Evolutionary conservation across 2,888 invertebrate species (phyloP), one percentile per base, ranked within the genome.

Genomic region (Rhagonycha lutea): DNA sequence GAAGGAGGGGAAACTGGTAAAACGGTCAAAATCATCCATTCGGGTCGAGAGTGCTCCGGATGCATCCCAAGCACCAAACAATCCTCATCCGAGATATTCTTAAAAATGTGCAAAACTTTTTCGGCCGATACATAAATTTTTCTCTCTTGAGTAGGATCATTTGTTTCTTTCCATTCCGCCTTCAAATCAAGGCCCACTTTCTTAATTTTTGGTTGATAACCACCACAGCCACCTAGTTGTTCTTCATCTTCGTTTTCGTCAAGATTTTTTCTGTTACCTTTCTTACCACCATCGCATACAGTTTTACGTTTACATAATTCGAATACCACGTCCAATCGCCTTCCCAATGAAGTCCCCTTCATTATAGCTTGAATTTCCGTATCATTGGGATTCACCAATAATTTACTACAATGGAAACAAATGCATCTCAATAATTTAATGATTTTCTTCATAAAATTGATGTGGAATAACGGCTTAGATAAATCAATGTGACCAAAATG

Each of bases 1-100:
- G 96, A 93, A 24, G 99, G 88, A 3, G 99, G 99, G 0, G 99
- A 98, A 0, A 99, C 99, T 0, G 99, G 99, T 76, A 99, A 88
- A 11, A 98, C 98, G 3, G 99, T 98, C 7, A 98, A 92, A 80
- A 99, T 95, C 99, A 99, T 99, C 99, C 99, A 99, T 89, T 99
- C 99, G 7, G 99, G 99, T 69, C 99, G 92, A 0, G 99, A 97
- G 88, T 94, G 97, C 87, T 97, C 97, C 0, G 98, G 98, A 87
- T 99, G 98, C 98, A 99, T 98, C 63, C 94, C 95, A 81, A 98
- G 89, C 80, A 98, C 95, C 79, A 95, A 94, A 80, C 98, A 97
- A 86, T 99, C 99, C 86, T 99, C 99, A 88, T 99, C 99, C 87
- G 83, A 61, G 88, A 98, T 97, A 84, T 96, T 95, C 88, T 98